Conservation (phyloP, 2,888 invertebrate species). For the Lymantria monacha region DNA sequence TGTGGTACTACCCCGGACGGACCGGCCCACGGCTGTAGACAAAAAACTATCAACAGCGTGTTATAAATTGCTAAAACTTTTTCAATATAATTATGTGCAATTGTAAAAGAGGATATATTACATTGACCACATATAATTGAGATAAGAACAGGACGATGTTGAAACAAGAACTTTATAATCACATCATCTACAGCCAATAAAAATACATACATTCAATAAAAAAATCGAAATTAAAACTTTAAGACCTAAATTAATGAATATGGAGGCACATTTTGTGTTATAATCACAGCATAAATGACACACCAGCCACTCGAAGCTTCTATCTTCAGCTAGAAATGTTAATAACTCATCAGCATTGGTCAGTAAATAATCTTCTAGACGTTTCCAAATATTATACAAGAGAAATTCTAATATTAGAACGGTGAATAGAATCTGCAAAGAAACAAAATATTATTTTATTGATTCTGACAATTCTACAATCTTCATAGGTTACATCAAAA, state of each 20-base stretch:
- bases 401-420: conserved; percentile 48
- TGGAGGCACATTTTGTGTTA: conserved; percentile 36
- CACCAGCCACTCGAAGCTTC: conserved; percentile 46
- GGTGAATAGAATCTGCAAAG: conserved; percentile 46
- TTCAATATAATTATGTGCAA: too few species aligned
- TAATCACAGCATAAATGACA: conserved; percentile 52
- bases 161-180: too few species aligned
- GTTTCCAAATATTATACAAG: conserved; percentile 45
- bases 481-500: too few species aligned
- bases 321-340: conserved; percentile 39
- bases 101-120: too few species aligned
- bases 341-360: conserved; percentile 50
- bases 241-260: conserved; percentile 44
- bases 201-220: conserved; percentile 39
- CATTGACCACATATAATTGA: too few species aligned
- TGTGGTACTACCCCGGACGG: too few species aligned
- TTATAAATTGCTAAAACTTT: too few species aligned
- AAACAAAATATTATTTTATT: conserved; percentile 1
- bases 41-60: too few species aligned
- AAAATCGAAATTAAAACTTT: conserved; percentile 42
- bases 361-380: conserved; percentile 42
- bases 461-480: too few species aligned
- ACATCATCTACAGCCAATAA: background rate
- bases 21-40: too few species aligned
- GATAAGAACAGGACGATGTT: too few species aligned